Base-by-base conservation (phyloP, 2,113 vertebrate species). In the Pomatorhinus ruficollis region DNA sequence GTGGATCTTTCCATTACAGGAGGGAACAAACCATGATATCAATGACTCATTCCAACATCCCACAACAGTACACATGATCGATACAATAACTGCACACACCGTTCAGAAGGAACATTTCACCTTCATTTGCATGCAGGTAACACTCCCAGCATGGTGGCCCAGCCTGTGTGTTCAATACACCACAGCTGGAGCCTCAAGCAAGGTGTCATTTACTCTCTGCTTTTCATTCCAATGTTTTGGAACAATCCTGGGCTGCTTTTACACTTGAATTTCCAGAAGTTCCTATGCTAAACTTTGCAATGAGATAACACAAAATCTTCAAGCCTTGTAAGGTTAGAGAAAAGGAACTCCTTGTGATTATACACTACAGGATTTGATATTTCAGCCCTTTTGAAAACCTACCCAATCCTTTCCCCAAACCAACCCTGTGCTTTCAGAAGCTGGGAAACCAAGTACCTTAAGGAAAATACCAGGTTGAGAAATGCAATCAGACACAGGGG, bases 321-420 rank as follows among this genome's bases (percentile, higher is more conserved):
- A 61, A 91, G 91, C 68, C 85, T 93, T 94, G 64, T 94, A 90
- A 93, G 84, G 89, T 78, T 72, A 79, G 44, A 81, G 80, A 89
- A 93, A 83, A 94, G 47, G 50, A 92, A 35, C 77, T 87, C 93
- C 53, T 57, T 61, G 39, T 84, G 65, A 82, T 94, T 87, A 76
- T 21, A 84, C 69, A 57, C 37, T 40, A 19, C 80, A n/a, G 24
- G 61, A 84, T 89, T 50, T 76, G 69, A 64, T 84, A 83, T 50
- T 89, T 44, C 61, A 60, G 53, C 53, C 53, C 28, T 53, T 87
- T 68, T 89, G 90, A 91, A 95, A 93, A 44, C 27, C 23, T 44
- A 83, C 44, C 47, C 54, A 90, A 60, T 64, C 39, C 45, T 83
- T 40, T 60, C 33, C 56, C 37, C 0, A 12, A 56, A 71, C 31